Evolutionary conservation across 2,797 vertebrate genomes (phyloP).

Genomic region (Gymnoscopelus braueri): DNA sequence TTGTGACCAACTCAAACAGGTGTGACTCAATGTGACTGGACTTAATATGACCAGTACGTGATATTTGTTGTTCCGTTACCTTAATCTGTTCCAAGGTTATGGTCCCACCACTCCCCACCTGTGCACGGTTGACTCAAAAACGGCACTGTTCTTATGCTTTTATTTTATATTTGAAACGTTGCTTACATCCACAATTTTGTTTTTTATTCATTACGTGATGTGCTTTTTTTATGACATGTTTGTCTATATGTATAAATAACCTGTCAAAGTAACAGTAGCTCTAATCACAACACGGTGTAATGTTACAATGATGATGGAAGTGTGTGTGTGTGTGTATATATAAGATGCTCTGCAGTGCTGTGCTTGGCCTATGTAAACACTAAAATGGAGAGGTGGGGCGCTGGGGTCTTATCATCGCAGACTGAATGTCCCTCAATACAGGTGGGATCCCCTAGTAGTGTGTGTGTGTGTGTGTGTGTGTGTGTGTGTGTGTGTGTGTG

Average conservation of each 20-base stretch:
- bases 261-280: constrained; percentile 46
- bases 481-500: too few relatives aligned
- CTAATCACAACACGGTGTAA: constrained; percentile 46
- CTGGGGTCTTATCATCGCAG: constrained; percentile 8
- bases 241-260: constrained; percentile 61
- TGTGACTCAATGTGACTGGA: background rate
- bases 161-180: constrained; percentile 44
- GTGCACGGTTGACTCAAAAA: background rate
- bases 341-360: constrained; percentile 57
- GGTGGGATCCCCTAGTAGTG: background rate
- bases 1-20: background rate
- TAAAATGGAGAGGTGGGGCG: constrained; percentile 25
- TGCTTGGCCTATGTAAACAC: constrained; percentile 53
- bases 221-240: constrained; percentile 19
- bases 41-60: background rate
- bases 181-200: background rate
- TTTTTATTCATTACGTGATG: constrained; percentile 20
- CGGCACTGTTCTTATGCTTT: constrained; percentile 42
- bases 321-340: constrained; percentile 52
- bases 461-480: background rate
- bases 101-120: constrained; percentile 15
- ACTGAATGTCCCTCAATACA: constrained; percentile 19
- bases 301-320: constrained; percentile 35
- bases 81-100: constrained; percentile 24
- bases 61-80: constrained; percentile 23